phyloP scores from a whole-genome alignment of 2,888 invertebrate genomes.

The Cataglyphis livida region DNA sequence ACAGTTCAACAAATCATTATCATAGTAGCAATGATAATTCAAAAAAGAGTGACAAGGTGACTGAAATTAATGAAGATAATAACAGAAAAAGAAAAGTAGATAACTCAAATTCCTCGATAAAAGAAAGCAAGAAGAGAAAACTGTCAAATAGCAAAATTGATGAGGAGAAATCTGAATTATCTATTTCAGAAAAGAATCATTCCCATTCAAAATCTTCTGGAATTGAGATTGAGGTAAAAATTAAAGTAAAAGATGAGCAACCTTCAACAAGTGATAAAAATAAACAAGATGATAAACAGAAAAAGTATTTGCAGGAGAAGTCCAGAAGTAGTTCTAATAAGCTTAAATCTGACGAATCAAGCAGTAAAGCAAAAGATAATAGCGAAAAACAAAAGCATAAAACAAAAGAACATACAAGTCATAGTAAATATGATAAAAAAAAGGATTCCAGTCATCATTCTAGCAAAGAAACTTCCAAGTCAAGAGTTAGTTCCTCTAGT shows the following conservation, averaged over 20 bases:
- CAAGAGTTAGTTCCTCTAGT: constrained; percentile 79
- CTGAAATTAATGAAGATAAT: constrained; percentile 64
- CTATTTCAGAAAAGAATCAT: constrained; percentile 58
- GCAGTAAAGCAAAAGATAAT: constrained; percentile 65
- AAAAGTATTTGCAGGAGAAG: constrained; percentile 68
- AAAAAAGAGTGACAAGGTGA: constrained; percentile 67
- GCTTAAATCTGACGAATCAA: constrained; percentile 58
- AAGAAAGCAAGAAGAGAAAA: constrained; percentile 71
- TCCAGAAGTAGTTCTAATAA: constrained; percentile 68
- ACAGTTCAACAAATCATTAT: constrained; percentile 64
- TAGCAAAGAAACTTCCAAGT: constrained; percentile 76
- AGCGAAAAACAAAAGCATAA: constrained; percentile 75
- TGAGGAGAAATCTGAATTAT: constrained; percentile 60
- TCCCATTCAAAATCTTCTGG: constrained; percentile 27
- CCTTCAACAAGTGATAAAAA: constrained; percentile 54
- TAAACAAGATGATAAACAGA: constrained; percentile 58
- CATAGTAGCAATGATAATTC: constrained; percentile 64
- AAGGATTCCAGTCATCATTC: constrained; percentile 72
- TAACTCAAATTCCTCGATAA: constrained; percentile 57
- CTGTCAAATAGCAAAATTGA: constrained; percentile 68
- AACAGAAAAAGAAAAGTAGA: constrained; percentile 75
- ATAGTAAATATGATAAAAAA: constrained; percentile 72
- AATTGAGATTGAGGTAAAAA: constrained; percentile 60
- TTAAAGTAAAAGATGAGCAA: constrained; percentile 35
- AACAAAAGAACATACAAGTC: constrained; percentile 70